Base-by-base conservation (phyloP, 1,140 invertebrate genomes). In the Temnothorax longispinosus region DNA sequence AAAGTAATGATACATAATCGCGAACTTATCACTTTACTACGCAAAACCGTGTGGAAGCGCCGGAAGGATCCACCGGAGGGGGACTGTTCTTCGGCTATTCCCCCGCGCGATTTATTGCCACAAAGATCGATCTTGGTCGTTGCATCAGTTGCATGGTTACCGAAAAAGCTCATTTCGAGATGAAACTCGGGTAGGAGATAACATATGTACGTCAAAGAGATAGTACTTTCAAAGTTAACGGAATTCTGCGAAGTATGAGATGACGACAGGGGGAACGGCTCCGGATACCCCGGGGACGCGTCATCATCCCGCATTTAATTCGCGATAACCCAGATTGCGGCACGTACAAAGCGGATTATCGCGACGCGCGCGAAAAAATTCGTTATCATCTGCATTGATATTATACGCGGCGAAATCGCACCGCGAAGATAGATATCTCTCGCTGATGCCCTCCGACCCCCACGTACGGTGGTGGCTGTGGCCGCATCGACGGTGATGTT, bases 261-360 rank as follows among this genome's bases (percentile, higher is more conserved):
- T 67, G 62, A 80, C 56, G 21, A 77, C 15, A 6, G 13, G n/a
- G 21, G 2, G n/a, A 3, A 21, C 5, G n/a, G 13, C n/a, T 62
- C 4, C 38, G 58, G 15, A 35, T 32, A 15, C 5, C 10, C 27
- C 15, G 27, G 69, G 6, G 15, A n/a, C 72, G 52, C 41, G 41
- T 71, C 38, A 41, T 67, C 35, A 35, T 71, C 13, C 3, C 35
- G 35, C 47, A 44, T 44, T 81, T 71, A 18, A 35, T 69, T 27
- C 18, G 15, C 64, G 64, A 71, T 71, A 81, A 81, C 64, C 77
- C 35, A 54, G 77, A 81, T 69, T 69, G 77, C 77, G 77, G 60
- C 62, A 41, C 15, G 10, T 65, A 78, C 56, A 80, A 69, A 80
- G n/a, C 47, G 62, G 44, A 44, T 80, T 80, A 80, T 80, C 60